Conservation (phyloP, 2,888 invertebrate species). For the Pegoplata infirma region DNA sequence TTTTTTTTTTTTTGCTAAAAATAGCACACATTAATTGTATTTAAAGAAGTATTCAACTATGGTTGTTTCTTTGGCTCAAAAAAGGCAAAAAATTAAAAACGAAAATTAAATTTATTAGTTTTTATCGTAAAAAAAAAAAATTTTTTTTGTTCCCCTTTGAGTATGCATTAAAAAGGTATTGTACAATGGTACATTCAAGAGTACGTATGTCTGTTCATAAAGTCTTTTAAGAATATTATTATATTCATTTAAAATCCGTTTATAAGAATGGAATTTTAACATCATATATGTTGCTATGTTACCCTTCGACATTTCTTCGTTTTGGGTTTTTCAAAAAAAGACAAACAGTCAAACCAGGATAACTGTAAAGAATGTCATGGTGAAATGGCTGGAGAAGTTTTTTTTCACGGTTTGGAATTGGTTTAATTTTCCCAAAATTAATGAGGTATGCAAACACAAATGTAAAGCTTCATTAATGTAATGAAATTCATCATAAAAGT, state of each 20-base stretch:
- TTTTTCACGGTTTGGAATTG: too few species aligned
- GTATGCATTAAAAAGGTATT: too few species aligned
- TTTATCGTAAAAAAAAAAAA: conserved; percentile 38
- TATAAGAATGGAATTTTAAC: conserved; percentile 29
- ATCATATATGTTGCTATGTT: conserved; percentile 51
- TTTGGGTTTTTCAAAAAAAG: not conserved
- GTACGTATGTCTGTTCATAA: too few species aligned
- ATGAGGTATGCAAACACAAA: too few species aligned
- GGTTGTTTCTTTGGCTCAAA: not conserved
- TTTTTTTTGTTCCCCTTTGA: not conserved
- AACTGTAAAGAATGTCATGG: too few species aligned
- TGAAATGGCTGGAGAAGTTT: too few species aligned
- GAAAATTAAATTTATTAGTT: conserved; percentile 58
- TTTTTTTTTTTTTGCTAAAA: conserved; percentile 24
- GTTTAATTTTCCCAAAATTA: too few species aligned
- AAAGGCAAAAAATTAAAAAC: conserved; percentile 7
- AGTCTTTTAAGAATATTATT: conserved; percentile 28
- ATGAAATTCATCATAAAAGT: too few species aligned
- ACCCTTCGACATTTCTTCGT: conserved; percentile 15
- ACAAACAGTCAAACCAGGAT: too few species aligned
- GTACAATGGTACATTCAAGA: too few species aligned
- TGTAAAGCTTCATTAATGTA: too few species aligned
- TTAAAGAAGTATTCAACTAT: conserved; percentile 35
- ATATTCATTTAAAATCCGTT: conserved; percentile 44
- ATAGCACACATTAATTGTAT: conserved; percentile 52